A percentile compares a stretch with the other conserved stretches of the same genome.
phyloP scores from a whole-genome alignment of 2,797 vertebrate genomes.

The Hippopotamyrus pictus region DNA sequence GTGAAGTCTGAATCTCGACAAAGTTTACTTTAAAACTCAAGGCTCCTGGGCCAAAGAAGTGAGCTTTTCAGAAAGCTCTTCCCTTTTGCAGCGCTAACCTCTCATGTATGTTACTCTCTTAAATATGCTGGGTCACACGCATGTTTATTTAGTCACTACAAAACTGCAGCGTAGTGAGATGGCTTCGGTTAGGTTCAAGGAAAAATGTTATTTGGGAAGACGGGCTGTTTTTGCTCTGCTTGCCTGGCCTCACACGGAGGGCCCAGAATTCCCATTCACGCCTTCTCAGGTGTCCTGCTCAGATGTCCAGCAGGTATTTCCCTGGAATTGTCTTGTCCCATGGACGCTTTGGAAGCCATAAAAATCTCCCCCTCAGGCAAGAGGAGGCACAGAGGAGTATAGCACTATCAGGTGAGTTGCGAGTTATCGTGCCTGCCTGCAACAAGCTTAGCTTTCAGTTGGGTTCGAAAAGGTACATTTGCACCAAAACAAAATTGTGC shows the following conservation, averaged over 20 bases:
- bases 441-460: not conserved
- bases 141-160: slow-evolving; percentile 14
- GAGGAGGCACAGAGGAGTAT: not conserved
- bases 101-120: not conserved
- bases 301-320: not conserved
- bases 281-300: not conserved
- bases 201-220: not conserved
- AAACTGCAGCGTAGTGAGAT: not conserved
- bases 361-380: not conserved
- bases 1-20: not conserved
- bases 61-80: not conserved
- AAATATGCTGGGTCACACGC: slow-evolving; percentile 8
- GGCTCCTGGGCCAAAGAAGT: not conserved
- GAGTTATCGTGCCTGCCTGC: not conserved
- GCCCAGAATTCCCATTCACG: slow-evolving; percentile 23
- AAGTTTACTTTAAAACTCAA: slow-evolving; percentile 13
- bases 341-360: not conserved
- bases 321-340: not conserved
- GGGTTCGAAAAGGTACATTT: not conserved
- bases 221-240: not conserved
- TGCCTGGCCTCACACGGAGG: slow-evolving; percentile 26
- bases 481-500: not conserved
- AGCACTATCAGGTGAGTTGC: not conserved
- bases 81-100: not conserved
- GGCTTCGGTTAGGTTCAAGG: not conserved